Conservation (phyloP, 1,140 invertebrate species). For the Drosophila bocki region DNA sequence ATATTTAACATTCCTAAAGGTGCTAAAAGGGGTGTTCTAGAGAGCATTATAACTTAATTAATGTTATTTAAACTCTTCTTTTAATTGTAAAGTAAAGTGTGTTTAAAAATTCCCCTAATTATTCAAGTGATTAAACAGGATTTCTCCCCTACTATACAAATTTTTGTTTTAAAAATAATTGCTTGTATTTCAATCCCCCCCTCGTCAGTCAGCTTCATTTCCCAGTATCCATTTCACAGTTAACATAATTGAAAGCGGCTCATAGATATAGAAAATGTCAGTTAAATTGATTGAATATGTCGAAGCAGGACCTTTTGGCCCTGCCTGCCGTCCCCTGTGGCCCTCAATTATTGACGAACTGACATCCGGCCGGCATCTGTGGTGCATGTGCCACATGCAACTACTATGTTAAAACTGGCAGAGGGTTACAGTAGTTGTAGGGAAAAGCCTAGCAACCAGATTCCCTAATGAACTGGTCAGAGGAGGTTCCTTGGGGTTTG, state of each 20-base stretch:
- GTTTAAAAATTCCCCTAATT: neutral
- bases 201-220: neutral
- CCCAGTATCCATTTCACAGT: slow-evolving; percentile 17
- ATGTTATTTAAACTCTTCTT: neutral
- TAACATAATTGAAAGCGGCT: slow-evolving; percentile 33
- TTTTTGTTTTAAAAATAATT: slow-evolving; percentile 10
- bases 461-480: slow-evolving; percentile 19
- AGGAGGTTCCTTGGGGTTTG: neutral
- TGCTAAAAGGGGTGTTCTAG: neutral
- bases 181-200: neutral
- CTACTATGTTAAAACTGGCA: slow-evolving; percentile 1
- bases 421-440: neutral
- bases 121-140: neutral
- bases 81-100: neutral
- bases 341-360: slow-evolving; percentile 31
- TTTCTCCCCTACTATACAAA: neutral
- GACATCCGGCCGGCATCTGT: slow-evolving; percentile 13
- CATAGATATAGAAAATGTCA: slow-evolving; percentile 41
- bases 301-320: slow-evolving; percentile 32
- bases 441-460: no score
- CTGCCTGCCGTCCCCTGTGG: slow-evolving; percentile 1
- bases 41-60: neutral
- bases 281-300: slow-evolving; percentile 63
- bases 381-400: slow-evolving; percentile 24
- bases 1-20: neutral